Evolutionary conservation across 2,797 vertebrate genomes (phyloP).

Genomic region (Pantherophis vulpinus): DNA sequence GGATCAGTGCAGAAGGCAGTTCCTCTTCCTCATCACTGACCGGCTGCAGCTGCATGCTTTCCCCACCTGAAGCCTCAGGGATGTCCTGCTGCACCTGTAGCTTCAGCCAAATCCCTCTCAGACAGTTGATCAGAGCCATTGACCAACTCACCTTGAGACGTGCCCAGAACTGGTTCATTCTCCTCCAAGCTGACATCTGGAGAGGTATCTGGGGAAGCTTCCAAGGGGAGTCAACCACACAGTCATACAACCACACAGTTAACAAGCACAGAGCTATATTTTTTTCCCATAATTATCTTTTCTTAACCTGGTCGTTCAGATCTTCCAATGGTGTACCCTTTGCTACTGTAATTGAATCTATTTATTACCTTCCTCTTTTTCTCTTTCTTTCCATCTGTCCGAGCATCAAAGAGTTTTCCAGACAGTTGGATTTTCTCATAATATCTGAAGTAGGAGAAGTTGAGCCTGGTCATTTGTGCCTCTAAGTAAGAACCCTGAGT

Average conservation of each 20-base stretch:
- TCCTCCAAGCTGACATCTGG: no score
- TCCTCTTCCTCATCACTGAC: no score
- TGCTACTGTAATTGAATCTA: neutral
- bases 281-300: neutral
- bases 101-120: no score
- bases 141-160: no score
- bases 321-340: neutral
- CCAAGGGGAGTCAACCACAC: no score
- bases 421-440: neutral
- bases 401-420: neutral
- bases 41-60: no score
- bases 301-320: neutral
- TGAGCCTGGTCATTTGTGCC: neutral
- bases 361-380: neutral
- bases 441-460: neutral
- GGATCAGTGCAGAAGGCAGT: no score
- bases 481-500: neutral
- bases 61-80: no score
- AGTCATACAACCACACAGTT: neutral
- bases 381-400: neutral
- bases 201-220: no score
- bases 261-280: neutral
- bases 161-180: no score
- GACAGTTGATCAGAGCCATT: no score
- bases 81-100: no score